Evolutionary conservation across 2,797 vertebrate species (phyloP).

Genomic region (Fratercula arctica): DNA sequence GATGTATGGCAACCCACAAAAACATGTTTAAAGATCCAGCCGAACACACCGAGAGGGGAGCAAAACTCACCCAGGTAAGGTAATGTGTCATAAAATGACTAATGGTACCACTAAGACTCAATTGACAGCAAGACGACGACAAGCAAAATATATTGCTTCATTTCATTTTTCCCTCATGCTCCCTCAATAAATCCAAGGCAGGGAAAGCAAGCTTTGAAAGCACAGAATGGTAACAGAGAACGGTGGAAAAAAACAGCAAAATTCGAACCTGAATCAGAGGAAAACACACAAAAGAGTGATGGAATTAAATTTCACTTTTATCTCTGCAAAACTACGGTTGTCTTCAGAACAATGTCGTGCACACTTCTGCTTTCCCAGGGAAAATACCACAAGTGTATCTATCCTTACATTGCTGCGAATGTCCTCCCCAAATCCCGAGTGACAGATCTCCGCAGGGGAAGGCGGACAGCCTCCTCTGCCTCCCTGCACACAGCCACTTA

Average conservation of each 20-base stretch:
- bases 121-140: constrained; percentile 2
- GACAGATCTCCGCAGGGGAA: background rate
- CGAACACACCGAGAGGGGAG: background rate
- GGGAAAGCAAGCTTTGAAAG: background rate
- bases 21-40: background rate
- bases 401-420: rapidly evolving
- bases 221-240: background rate
- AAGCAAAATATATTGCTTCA: constrained; percentile 49
- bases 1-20: background rate
- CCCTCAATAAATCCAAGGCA: background rate
- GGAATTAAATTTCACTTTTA: background rate
- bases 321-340: background rate
- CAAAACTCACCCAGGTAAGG: constrained; percentile 22
- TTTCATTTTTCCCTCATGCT: constrained; percentile 36
- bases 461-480: rapidly evolving
- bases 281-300: background rate
- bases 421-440: background rate
- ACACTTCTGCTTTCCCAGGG: background rate
- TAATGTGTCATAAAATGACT: background rate
- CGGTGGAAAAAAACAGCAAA: background rate
- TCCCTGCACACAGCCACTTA: background rate
- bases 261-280: background rate
- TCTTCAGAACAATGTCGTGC: background rate
- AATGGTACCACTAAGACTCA: constrained; percentile 26
- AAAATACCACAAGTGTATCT: background rate